These are phyloP conservation scores for Seriola rivoliana DNA, from an alignment of 2,113 vertebrate genomes.

Conservation along the genomic window DNA sequence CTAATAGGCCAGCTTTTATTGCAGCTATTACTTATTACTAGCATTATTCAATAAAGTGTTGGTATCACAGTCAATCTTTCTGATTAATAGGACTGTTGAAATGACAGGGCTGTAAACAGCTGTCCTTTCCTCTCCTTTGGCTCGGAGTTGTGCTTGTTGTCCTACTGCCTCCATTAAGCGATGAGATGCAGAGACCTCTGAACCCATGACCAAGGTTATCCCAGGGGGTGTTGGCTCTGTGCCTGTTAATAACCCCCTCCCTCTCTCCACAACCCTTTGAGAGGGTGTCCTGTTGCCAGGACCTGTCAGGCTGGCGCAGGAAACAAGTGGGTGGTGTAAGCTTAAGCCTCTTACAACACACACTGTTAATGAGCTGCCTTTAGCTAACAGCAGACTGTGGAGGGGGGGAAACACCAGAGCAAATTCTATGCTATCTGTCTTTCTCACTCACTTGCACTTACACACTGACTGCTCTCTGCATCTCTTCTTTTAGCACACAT, in stretches of 20 bases:
- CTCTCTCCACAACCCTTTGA: conserved; percentile 52
- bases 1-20: conserved; percentile 14
- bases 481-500: conserved; percentile 47
- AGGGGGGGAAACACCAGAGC: conserved; percentile 35
- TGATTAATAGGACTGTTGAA: conserved; percentile 27
- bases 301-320: conserved; percentile 80
- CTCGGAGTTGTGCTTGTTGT: conserved; percentile 53
- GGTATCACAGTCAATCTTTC: conserved; percentile 9
- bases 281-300: conserved; percentile 74
- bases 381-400: conserved; percentile 74
- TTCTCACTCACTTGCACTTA: conserved; percentile 48
- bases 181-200: conserved; percentile 83
- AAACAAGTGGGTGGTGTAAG: conserved; percentile 80
- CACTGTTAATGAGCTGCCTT: conserved; percentile 82
- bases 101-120: conserved; percentile 55
- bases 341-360: conserved; percentile 79
- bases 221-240: conserved; percentile 67
- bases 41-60: neutral
- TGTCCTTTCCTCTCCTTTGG: conserved; percentile 60
- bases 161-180: conserved; percentile 77
- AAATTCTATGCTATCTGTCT: conserved; percentile 56
- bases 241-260: conserved; percentile 68
- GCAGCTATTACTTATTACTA: conserved; percentile 20
- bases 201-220: conserved; percentile 80
- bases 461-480: conserved; percentile 19